Base-by-base conservation (phyloP, 2,113 vertebrate genomes). In the Syngnathus floridae region DNA sequence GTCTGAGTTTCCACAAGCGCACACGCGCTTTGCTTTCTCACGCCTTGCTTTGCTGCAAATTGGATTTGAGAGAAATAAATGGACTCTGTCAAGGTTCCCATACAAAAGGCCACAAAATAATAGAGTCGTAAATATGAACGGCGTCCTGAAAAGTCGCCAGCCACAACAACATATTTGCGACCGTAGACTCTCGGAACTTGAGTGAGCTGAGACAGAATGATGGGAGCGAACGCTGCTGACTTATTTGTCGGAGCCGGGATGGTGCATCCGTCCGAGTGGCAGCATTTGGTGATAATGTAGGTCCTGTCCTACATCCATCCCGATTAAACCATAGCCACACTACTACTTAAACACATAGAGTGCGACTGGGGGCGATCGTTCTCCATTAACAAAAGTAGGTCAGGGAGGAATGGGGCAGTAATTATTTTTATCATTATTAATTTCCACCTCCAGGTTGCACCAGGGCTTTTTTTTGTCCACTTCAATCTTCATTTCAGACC, bases 341-440 rank as follows among this genome's bases (percentile, higher is more conserved):
- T 65, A 62, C 65, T 38, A 79, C 65, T 71, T 73, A 72, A 72
- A 80, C 54, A 81, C 72, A 74, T 36, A 57, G 64, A 77, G 72
- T 76, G 79, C 61, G 74, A 89, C 88, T 87, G 68, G 86, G 86
- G 82, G 86, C 85, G 72, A 88, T 91, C 79, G 71, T 77, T 88
- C 86, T 88, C 89, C 84, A 89, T 91, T 90, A 90, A 84, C 74
- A 79, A 91, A 91, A 88, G 74, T 91, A 88, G 90, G 89, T 89
- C 88, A 87, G 82, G 71, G 79, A 82, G 82, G 85, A 82, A 80
- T 76, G 80, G 84, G 88, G 82, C 84, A 88, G 87, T 91, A 90
- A 91, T 91, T 91, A 90, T 91, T 90, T 91, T 91, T 90, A 91
- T 89, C 88, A 87, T 90, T 90, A 90, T 89, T 91, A 90, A 90